Conservation (phyloP, 1,140 invertebrate genomes). For the Conus ventricosus region DNA sequence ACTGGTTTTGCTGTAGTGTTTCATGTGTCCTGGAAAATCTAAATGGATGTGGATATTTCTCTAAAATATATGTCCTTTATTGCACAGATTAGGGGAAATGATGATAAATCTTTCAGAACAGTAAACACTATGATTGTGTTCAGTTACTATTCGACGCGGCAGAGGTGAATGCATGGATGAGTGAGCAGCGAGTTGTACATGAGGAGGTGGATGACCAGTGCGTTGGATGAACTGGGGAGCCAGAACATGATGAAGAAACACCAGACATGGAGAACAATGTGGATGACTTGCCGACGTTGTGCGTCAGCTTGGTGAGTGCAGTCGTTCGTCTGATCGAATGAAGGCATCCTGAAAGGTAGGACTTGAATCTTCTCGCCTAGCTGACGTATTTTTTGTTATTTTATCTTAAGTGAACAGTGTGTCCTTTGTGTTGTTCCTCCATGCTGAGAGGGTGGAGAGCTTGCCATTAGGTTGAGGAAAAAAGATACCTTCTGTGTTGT, state of each 20-base stretch:
- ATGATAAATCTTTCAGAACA: background rate
- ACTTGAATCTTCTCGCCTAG: background rate
- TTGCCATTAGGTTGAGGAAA: no score
- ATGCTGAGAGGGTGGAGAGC: no score
- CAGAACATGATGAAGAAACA: conserved; percentile 99
- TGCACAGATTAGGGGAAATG: no score
- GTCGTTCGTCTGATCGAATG: conserved; percentile 92
- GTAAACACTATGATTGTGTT: conserved; percentile 37
- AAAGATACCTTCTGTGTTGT: no score
- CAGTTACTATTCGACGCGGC: conserved; percentile 99
- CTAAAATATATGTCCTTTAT: no score
- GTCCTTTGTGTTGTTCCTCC: no score
- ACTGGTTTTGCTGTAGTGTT: no score
- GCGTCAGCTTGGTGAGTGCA: conserved; percentile 94
- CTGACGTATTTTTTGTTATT: no score
- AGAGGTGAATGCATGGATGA: conserved; percentile 99
- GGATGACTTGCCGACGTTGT: conserved; percentile 97
- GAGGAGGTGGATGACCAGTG: conserved; percentile 99
- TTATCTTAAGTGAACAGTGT: no score
- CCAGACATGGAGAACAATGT: conserved; percentile 96
- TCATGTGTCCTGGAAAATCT: no score
- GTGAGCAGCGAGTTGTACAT: conserved; percentile 99
- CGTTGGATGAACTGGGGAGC: conserved; percentile 99
- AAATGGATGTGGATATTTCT: no score
- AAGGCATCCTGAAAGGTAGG: conserved; percentile 83